Evolutionary conservation across 2,888 invertebrate genomes (phyloP).

Genomic region (Empis stercorea): DNA sequence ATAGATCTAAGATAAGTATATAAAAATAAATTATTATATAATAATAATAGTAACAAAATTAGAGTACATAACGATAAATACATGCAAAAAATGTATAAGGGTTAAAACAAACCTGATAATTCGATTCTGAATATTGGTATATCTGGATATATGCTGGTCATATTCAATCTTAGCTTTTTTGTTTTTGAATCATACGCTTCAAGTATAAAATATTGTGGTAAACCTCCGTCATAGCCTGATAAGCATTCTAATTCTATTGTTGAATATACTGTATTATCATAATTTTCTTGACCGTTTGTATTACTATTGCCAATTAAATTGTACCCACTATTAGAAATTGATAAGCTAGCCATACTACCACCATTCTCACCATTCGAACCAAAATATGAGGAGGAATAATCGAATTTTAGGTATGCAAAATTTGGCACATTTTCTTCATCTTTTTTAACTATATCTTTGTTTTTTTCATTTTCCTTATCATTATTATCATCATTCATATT

Average conservation of each 20-base stretch:
- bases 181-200: constrained; percentile 69
- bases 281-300: constrained; percentile 22
- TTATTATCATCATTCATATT: not conserved
- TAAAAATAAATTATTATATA: not conserved
- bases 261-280: constrained; percentile 35
- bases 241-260: constrained; percentile 70
- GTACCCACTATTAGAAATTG: not conserved
- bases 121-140: constrained; percentile 47
- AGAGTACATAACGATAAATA: not conserved
- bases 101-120: constrained; percentile 29
- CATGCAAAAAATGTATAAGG: too few relatives aligned
- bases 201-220: constrained; percentile 70
- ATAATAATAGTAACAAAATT: not conserved
- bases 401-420: constrained; percentile 12
- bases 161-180: constrained; percentile 55
- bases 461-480: not conserved
- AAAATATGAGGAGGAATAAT: not conserved
- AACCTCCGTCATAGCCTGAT: constrained; percentile 78
- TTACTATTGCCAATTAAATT: not conserved
- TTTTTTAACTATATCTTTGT: not conserved
- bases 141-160: constrained; percentile 47
- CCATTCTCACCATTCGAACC: not conserved
- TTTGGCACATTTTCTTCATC: constrained; percentile 8
- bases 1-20: constrained; percentile 24
- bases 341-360: not conserved